A percentile compares a stretch with the other conserved stretches of the same genome.
Evolutionary conservation across 2,113 vertebrate species (phyloP).

Genomic region (Microtus pennsylvanicus): DNA sequence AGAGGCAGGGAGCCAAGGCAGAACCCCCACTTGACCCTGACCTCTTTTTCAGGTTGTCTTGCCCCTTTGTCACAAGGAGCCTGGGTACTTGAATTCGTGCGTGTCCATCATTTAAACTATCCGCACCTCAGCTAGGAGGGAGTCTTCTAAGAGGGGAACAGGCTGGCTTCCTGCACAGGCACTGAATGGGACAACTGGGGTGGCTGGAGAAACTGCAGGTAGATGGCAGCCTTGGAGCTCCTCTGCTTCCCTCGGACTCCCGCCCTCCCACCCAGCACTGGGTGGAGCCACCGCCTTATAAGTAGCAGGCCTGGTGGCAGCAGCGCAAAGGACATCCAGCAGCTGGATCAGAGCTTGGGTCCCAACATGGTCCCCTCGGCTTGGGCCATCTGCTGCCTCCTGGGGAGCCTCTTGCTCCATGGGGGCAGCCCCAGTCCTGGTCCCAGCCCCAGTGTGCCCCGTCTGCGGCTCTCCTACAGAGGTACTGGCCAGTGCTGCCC

Average conservation of each 20-base stretch:
- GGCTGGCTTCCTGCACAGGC: not conserved
- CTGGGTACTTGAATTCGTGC: not conserved
- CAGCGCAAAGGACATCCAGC: not conserved
- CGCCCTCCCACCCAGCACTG: constrained; percentile 24
- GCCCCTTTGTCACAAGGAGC: not conserved
- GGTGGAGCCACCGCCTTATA: constrained; percentile 68
- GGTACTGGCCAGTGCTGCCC: constrained; percentile 69
- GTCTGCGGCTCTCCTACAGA: constrained; percentile 85
- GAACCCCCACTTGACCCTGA: not conserved
- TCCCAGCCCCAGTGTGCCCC: constrained; percentile 75
- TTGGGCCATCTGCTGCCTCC: constrained; percentile 78
- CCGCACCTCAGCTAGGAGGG: not conserved
- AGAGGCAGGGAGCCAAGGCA: not conserved
- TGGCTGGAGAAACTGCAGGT: constrained; percentile 57
- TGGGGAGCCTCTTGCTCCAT: constrained; percentile 64
- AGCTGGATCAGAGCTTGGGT: not conserved
- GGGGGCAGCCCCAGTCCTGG: constrained; percentile 39
- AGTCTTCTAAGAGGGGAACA: not conserved
- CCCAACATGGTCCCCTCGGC: constrained; percentile 23
- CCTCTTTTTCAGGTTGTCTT: not conserved
- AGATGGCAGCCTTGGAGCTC: not conserved
- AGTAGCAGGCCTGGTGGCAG: constrained; percentile 1
- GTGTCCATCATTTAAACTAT: not conserved
- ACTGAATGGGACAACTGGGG: too few species aligned
- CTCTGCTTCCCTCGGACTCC: not conserved